A percentile compares a stretch with the other conserved stretches of the same genome.
Evolutionary conservation across 1,140 invertebrate genomes (phyloP).

Genomic region (Globodera ellingtonae): DNA sequence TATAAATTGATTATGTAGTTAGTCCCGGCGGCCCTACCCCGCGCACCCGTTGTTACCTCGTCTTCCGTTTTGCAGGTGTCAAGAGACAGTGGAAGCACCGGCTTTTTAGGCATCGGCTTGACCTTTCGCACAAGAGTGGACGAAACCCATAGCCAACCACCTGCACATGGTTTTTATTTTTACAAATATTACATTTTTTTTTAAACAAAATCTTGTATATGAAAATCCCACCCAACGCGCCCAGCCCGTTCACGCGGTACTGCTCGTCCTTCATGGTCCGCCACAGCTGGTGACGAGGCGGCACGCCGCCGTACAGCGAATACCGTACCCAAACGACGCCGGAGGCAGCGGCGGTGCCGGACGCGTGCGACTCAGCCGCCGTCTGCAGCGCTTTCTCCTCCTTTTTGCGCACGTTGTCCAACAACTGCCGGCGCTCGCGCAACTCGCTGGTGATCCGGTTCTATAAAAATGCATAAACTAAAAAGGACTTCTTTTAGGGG

Average conservation of each 20-base stretch:
- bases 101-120: constrained; percentile 33
- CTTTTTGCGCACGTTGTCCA: constrained; percentile 32
- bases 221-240: constrained; percentile 23
- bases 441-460: constrained; percentile 37
- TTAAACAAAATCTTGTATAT: neutral
- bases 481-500: constrained; percentile 1
- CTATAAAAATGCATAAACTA: constrained; percentile 1
- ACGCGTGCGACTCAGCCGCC: constrained; percentile 3
- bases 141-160: constrained; percentile 48
- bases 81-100: neutral
- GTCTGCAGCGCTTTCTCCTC: constrained; percentile 32
- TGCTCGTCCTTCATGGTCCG: constrained; percentile 47
- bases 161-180: constrained; percentile 3
- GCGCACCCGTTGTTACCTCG: no score
- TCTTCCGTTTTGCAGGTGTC: neutral
- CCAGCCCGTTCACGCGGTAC: constrained; percentile 46
- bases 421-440: constrained; percentile 32
- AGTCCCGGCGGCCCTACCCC: no score
- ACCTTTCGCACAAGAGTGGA: constrained; percentile 14
- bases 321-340: constrained; percentile 53
- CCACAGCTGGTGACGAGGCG: constrained; percentile 43
- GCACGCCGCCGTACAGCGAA: constrained; percentile 22
- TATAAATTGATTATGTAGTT: no score
- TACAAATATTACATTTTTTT: no score
- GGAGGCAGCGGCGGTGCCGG: constrained; percentile 23